A percentile compares a stretch with the other conserved stretches of the same genome.
Evolutionary conservation across 2,888 invertebrate species (phyloP).

Genomic region (Campoletis raptor): DNA sequence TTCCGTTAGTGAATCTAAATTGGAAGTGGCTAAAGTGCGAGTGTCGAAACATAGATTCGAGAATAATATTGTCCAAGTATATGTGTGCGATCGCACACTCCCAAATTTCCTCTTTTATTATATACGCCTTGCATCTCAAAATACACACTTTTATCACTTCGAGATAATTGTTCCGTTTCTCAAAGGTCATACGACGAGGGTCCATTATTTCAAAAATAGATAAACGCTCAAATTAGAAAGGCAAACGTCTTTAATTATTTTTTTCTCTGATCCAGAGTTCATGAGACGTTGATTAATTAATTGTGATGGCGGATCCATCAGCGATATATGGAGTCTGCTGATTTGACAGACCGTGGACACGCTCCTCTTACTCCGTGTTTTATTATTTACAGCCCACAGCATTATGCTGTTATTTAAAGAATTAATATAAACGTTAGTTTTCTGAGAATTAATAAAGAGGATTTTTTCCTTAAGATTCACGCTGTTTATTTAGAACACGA

Average conservation of each 20-base stretch:
- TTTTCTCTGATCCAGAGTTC: neutral
- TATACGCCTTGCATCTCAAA: neutral
- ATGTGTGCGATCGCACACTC: neutral
- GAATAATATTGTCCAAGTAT: neutral
- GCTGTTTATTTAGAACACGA: neutral
- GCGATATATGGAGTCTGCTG: no score
- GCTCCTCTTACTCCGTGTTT: neutral
- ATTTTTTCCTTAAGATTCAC: neutral
- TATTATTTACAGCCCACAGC: neutral
- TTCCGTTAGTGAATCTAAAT: conserved; percentile 7
- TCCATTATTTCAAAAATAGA: neutral
- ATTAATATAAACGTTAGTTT: neutral
- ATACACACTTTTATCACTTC: neutral
- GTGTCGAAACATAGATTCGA: conserved; percentile 12
- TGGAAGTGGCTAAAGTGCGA: neutral
- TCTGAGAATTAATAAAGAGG: neutral
- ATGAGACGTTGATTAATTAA: neutral
- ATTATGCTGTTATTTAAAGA: neutral
- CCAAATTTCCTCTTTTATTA: neutral
- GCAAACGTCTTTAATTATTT: neutral
- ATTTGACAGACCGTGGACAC: neutral
- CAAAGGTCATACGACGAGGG: neutral
- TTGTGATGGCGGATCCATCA: neutral
- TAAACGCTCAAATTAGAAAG: neutral
- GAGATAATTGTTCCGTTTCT: conserved; percentile 2